Evolutionary conservation across 2,888 invertebrate species (phyloP), one percentile per base, ranked within the genome.

Genomic region (Hyposoter dolosus): DNA sequence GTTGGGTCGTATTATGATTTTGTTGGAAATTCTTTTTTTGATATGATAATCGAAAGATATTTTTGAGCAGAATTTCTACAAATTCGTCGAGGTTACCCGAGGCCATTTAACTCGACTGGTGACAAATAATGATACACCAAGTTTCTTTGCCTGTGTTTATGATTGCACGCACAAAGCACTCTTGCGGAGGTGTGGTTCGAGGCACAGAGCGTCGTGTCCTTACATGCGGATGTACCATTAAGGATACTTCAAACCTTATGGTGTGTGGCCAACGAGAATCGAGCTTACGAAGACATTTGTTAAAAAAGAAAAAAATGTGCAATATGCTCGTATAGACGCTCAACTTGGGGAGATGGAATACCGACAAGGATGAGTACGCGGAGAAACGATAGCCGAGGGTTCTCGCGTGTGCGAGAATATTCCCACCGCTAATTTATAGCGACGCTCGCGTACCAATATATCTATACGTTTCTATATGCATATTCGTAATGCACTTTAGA

Each of bases 371-470:
- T 84, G 89, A 83, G 88, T 76, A 74, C 86, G 86, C 82, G 74
- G 80, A 78, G 88, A 86, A 28, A 23, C 87, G 85, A 86, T 89
- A 88, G 86, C 81, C 87, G 82, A 82, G 85, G 78, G 86, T 82
- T 72, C 81, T 80, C 82, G 88, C 87, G 88, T 87, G 88, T 87
- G 87, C 86, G 88, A 82, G 81, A 80, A 90, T 92, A 90, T 92
- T 92, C 93, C 93, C 93, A 92, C 91, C 92, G 91, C 92, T 92
- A 92, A 93, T 93, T 93, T 91, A 91, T 91, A 85, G 80, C 88
- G 88, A 85, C 87, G 88, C 87, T 86, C 85, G 86, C 85, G 86
- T 75, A 79, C 88, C 85, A 88, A 66, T 81, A 43, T 68, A 75
- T 82, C 35, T 83, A 75, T 76, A 60, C 23, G 45, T 53, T 40